These are phyloP conservation scores for Taphrorychus bicolor DNA, from an alignment of 2,888 invertebrate species.

Conservation along the genomic window DNA sequence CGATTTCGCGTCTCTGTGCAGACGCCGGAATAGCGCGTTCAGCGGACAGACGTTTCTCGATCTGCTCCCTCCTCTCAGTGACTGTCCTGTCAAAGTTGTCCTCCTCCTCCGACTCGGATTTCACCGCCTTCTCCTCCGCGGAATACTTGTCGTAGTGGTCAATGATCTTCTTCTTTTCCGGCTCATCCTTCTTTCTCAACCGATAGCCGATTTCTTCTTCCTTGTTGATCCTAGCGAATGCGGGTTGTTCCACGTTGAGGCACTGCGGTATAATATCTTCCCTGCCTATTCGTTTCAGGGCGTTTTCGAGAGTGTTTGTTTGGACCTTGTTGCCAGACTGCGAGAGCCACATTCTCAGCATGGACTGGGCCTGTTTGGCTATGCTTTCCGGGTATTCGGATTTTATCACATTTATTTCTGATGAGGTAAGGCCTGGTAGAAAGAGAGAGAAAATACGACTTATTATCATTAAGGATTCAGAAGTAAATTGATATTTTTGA, in stretches of 20 bases:
- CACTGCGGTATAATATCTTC: slow-evolving; percentile 92
- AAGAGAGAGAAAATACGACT: too few relatives aligned
- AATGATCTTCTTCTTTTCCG: slow-evolving; percentile 38
- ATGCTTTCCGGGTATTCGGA: slow-evolving; percentile 76
- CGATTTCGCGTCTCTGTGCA: slow-evolving; percentile 75
- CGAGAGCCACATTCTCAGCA: slow-evolving; percentile 67
- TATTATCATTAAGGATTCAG: too few relatives aligned
- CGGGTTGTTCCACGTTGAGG: slow-evolving; percentile 67
- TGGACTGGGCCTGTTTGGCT: slow-evolving; percentile 77
- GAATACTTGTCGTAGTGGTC: slow-evolving; percentile 77
- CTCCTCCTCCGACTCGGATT: slow-evolving; percentile 69
- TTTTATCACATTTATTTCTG: slow-evolving; percentile 78
- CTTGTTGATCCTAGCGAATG: slow-evolving; percentile 51
- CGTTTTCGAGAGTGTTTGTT: slow-evolving; percentile 75
- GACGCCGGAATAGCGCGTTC: slow-evolving; percentile 75
- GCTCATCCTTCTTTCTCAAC: slow-evolving; percentile 53
- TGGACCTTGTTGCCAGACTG: slow-evolving; percentile 63
- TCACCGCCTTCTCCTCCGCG: slow-evolving; percentile 75
- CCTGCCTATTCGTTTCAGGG: slow-evolving; percentile 83
- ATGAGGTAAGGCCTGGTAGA: slow-evolving; percentile 69
- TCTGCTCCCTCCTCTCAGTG: slow-evolving; percentile 78
- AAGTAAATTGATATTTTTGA: too few relatives aligned
- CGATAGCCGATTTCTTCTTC: slow-evolving; percentile 63
- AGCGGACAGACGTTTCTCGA: slow-evolving; percentile 74
- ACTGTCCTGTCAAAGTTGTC: slow-evolving; percentile 73